These are phyloP conservation scores for Halictus rubicundus DNA, from an alignment of 1,140 invertebrate species.

Conservation along the genomic window DNA sequence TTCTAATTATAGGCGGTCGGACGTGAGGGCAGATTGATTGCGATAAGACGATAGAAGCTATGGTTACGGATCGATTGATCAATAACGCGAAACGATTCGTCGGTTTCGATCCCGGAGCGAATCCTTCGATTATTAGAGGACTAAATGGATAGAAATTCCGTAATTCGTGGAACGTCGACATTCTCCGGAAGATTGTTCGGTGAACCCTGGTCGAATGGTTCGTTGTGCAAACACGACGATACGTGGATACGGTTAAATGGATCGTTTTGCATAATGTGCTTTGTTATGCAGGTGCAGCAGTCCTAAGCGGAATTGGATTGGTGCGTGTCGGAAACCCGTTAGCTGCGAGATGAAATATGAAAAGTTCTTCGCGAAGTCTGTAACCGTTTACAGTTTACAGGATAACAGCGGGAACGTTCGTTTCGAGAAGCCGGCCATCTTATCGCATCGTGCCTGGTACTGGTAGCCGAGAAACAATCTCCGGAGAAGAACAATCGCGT, in stretches of 20 bases:
- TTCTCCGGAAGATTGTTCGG: background rate
- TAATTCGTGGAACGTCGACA: background rate
- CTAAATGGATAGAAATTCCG: background rate
- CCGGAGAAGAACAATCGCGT: background rate
- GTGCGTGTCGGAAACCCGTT: conserved; percentile 8
- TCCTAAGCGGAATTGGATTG: conserved; percentile 7
- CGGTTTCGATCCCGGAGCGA: background rate
- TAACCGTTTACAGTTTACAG: background rate
- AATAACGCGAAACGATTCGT: conserved; percentile 52
- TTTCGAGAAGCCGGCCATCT: background rate
- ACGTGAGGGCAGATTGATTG: conserved; percentile 30
- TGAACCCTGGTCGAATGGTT: background rate
- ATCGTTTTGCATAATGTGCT: conserved; percentile 1
- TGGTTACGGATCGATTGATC: conserved; percentile 58
- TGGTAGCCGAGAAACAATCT: conserved; percentile 4
- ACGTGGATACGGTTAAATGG: background rate
- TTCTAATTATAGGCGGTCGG: conserved; percentile 22
- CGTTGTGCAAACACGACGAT: background rate
- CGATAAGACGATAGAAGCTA: conserved; percentile 35
- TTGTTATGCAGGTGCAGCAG: background rate
- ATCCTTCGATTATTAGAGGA: background rate
- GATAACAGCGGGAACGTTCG: background rate
- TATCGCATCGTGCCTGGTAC: conserved; percentile 15
- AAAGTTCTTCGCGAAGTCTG: background rate
- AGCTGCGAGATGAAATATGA: background rate